A percentile compares a stretch with the other conserved stretches of the same genome.
Conservation (phyloP, 37 sponge, comb jelly and placozoan genomes). For the Hormiphora californensis region DNA sequence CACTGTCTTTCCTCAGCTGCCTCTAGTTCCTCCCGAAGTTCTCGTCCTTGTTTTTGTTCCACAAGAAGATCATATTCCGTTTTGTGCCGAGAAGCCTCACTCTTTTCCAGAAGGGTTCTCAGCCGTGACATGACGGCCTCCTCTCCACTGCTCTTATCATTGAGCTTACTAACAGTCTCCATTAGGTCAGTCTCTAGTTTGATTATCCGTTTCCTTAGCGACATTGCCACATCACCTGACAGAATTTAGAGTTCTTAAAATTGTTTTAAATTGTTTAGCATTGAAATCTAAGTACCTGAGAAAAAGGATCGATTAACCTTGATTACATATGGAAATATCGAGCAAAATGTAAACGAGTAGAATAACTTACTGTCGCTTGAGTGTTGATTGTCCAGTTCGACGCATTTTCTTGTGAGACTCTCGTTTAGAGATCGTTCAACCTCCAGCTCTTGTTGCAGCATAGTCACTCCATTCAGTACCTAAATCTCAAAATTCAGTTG, state of each 20-base stretch:
- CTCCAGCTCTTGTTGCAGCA: constrained; percentile 48
- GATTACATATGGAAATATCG: background rate
- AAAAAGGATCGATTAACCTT: background rate
- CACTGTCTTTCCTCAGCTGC: background rate
- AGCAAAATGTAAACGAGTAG: background rate
- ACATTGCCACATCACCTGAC: constrained; percentile 24
- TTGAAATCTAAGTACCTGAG: background rate
- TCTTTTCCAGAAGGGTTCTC: constrained; percentile 20
- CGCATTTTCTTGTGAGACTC: background rate
- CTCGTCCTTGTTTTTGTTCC: constrained; percentile 12
- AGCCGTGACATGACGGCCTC: constrained; percentile 8
- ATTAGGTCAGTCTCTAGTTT: constrained; percentile 7
- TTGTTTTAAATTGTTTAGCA: background rate
- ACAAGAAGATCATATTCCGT: constrained; percentile 8
- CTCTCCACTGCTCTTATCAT: constrained; percentile 39
- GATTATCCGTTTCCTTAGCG: constrained; percentile 9
- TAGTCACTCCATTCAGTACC: constrained; percentile 24
- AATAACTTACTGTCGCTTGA: constrained; percentile 24
- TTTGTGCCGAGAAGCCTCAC: constrained; percentile 28
- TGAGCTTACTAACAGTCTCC: background rate
- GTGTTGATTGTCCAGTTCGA: background rate
- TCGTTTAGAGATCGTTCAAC: constrained; percentile 8
- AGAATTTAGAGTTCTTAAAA: background rate
- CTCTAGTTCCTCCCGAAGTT: background rate
- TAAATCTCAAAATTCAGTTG: too few species aligned